Conservation (phyloP, 37 sponge, comb jelly and placozoan species). For the Crambe crambe region DNA sequence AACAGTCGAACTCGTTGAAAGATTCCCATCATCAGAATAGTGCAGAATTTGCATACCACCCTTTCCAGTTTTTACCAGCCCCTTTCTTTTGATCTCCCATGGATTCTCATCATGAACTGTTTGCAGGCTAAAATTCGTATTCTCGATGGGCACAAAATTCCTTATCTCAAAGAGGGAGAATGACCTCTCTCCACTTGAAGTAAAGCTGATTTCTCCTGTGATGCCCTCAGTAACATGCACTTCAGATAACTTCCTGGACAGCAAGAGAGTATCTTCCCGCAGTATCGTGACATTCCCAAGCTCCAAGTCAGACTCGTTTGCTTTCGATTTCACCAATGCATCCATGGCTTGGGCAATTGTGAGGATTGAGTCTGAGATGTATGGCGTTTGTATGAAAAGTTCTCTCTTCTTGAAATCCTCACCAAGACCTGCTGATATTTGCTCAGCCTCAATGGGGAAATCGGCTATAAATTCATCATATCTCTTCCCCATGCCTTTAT, state of each 20-base stretch:
- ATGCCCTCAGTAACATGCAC: not conserved
- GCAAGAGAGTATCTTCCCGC: not conserved
- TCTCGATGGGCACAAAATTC: constrained; percentile 18
- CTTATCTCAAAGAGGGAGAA: constrained; percentile 2
- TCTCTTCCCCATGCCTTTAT: constrained; percentile 8
- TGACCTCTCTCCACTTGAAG: not conserved
- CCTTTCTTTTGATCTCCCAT: constrained; percentile 15
- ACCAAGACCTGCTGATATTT: not conserved
- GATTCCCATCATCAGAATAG: not conserved
- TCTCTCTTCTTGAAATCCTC: not conserved
- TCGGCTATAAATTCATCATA: not conserved
- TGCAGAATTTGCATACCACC: not conserved
- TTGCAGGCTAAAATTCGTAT: constrained; percentile 5
- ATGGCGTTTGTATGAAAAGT: not conserved
- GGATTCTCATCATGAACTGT: not conserved
- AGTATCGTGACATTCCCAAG: not conserved
- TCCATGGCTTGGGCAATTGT: not conserved
- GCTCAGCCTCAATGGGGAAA: not conserved
- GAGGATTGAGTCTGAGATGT: not conserved
- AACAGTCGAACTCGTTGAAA: not conserved
- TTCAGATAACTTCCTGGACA: not conserved
- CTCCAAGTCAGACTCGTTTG: not conserved
- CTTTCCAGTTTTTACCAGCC: not conserved
- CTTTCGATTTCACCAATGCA: not conserved
- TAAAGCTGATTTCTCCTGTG: constrained; percentile 40